A percentile compares a stretch with the other conserved stretches of the same genome.
These are phyloP conservation scores for Drosophila nebulosa DNA, from an alignment of 1,140 invertebrate genomes.

Conservation along the genomic window DNA sequence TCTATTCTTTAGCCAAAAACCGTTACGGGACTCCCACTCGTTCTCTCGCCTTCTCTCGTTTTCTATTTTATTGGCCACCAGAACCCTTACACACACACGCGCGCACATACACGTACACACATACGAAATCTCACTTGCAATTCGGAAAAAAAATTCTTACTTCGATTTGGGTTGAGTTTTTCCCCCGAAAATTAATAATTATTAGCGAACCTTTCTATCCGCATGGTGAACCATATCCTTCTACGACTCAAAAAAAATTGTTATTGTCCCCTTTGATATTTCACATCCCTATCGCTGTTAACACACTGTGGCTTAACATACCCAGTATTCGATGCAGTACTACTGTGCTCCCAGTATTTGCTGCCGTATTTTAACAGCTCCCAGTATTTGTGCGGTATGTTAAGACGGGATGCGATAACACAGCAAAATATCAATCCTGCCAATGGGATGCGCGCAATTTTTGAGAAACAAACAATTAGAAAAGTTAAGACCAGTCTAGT, in stretches of 20 bases:
- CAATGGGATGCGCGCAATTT: no score
- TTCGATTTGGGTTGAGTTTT: neutral
- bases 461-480: no score
- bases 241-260: neutral
- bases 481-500: no score
- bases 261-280: no score
- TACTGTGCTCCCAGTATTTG: no score
- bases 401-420: no score
- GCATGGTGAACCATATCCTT: neutral
- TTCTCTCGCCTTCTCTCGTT: no score
- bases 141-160: neutral
- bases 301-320: neutral
- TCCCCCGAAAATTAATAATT: neutral
- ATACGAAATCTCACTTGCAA: neutral
- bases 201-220: neutral
- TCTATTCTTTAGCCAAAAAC: neutral
- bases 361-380: no score
- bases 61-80: neutral
- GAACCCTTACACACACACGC: neutral
- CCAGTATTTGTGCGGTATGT: no score
- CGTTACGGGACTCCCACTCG: neutral
- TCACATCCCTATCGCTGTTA: no score
- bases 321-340: no score
- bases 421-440: no score
- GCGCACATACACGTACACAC: neutral